Evolutionary conservation across 2,113 vertebrate species (phyloP), one percentile per base, ranked within the genome.

Genomic region (Theristicus caerulescens): DNA sequence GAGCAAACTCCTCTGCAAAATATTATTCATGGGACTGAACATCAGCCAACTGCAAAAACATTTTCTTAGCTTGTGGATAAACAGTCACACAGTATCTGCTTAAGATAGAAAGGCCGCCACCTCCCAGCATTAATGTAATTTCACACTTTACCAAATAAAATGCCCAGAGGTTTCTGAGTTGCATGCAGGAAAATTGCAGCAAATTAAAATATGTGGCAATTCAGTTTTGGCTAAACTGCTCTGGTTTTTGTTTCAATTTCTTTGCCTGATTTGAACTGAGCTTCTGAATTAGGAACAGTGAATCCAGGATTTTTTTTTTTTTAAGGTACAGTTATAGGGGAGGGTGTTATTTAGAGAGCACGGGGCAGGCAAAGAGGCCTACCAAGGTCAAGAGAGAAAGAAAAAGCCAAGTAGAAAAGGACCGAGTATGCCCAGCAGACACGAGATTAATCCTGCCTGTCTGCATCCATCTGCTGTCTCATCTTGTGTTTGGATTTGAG

Each of bases 141-240:
- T 98, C 96, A 98, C 97, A 97, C 97, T 97, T 87, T 64, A 73
- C 82, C 84, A 94, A 92, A 90, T 92, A 57, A 88, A 97, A 94
- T 1, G 20, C 91, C 88, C 94, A 42, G 46, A 95, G 82, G 85
- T 57, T 87, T 61, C 24, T 1, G 4, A 49, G 69, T 64, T 4
- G 1, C 86, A 82, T 5, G 57, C 32, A 86, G 69, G 25, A 15
- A 95, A 97, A 92, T 66, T 61, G 83, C n/a, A 42, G 69, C 17
- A 78, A 91, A 96, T 92, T 90, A 92, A 96, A 96, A 84, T 83
- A 47, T 1, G 14, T 16, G 9, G 25, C 29, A 1, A 44, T 34
- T 81, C 52, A 3, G 66, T 61, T 88, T 79, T 52, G 66, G 61
- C 46, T 59, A 18, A 94, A 47, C 13, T 31, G 62, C 67, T 78